phyloP scores from a whole-genome alignment of 2,113 vertebrate species.

The Gnathonemus echidnorhynchus region DNA sequence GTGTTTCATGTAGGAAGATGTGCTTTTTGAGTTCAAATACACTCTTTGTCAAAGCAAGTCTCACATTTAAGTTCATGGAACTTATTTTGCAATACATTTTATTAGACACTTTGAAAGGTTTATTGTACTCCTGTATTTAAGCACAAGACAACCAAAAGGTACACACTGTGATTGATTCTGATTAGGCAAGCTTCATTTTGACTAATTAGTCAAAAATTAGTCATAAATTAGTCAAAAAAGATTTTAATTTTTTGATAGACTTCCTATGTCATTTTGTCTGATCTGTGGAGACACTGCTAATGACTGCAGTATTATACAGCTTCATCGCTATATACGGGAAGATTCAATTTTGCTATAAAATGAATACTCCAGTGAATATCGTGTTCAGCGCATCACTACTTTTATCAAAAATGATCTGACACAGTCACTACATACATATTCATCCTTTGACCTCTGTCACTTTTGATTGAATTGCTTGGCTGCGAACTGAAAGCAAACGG shows the following conservation, averaged over 20 bases:
- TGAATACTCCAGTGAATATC: background rate
- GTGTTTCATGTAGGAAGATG: background rate
- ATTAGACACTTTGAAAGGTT: background rate
- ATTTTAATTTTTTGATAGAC: background rate
- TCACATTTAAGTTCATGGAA: background rate
- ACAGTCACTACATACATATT: background rate
- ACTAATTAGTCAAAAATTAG: no score
- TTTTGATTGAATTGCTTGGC: background rate
- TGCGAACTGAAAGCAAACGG: background rate
- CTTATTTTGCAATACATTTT: background rate
- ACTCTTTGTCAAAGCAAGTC: background rate
- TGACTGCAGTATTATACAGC: background rate
- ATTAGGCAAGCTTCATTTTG: background rate
- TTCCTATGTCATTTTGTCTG: background rate
- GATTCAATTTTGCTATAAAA: background rate
- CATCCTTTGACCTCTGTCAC: background rate
- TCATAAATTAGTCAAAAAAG: background rate
- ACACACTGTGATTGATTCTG: background rate
- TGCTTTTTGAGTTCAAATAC: background rate
- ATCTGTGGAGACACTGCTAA: background rate
- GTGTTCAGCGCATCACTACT: background rate
- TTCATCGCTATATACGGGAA: background rate
- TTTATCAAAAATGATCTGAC: background rate
- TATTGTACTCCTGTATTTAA: background rate
- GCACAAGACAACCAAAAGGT: conserved; percentile 29